phyloP scores from a whole-genome alignment of 30 jellyfish, hydroid and myxozoan species.

The Turritopsis rubra region DNA sequence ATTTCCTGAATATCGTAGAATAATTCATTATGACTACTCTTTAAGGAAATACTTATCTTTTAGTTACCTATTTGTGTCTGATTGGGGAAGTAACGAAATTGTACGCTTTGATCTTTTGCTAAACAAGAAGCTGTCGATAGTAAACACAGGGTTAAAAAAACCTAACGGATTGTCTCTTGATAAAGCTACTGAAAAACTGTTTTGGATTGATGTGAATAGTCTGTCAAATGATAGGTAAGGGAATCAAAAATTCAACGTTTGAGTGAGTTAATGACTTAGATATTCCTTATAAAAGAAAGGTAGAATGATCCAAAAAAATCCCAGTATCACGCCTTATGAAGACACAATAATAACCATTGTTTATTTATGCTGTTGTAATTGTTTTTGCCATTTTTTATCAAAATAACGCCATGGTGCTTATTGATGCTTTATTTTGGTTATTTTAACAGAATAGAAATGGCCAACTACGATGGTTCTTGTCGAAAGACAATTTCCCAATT shows the following conservation, averaged over 20 bases:
- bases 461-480: conserved; percentile 16
- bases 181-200: neutral
- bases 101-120: neutral
- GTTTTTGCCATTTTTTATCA: no score
- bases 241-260: no score
- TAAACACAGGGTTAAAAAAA: neutral
- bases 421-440: no score
- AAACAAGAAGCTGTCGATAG: neutral
- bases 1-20: no score
- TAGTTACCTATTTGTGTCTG: conserved; percentile 7
- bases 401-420: no score
- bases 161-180: neutral
- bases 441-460: conserved; percentile 15
- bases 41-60: neutral
- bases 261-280: no score
- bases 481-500: neutral
- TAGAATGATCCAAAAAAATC: no score
- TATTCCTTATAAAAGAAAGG: no score
- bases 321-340: no score
- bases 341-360: no score
- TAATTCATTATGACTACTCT: no score
- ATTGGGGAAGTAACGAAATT: conserved; percentile 12
- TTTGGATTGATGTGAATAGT: conserved; percentile 7
- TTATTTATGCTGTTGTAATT: no score
- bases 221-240: neutral